Conservation (phyloP, 1,140 invertebrate species). For the Eulimnadia texana region DNA sequence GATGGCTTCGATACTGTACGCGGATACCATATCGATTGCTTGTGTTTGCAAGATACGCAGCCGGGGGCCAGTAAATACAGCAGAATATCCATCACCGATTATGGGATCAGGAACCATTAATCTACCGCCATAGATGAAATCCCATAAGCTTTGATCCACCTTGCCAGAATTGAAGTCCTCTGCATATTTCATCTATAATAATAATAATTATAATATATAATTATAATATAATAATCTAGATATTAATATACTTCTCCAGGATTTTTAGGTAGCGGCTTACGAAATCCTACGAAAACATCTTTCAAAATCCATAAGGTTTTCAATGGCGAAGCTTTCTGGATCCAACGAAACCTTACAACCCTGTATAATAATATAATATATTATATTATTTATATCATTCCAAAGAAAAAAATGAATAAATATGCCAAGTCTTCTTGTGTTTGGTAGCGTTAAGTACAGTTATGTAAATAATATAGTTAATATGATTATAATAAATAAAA, state of each 20-base stretch:
- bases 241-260: neutral
- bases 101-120: neutral
- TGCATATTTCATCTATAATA: neutral
- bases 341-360: no score
- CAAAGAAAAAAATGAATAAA: neutral
- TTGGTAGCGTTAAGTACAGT: no score
- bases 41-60: neutral
- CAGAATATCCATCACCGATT: conserved; percentile 1
- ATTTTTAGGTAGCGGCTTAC: neutral
- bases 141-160: neutral
- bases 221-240: neutral
- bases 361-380: no score
- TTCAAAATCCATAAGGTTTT: neutral
- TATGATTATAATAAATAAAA: no score
- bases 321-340: neutral
- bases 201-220: neutral
- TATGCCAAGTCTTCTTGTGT: no score
- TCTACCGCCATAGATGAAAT: conserved; percentile 2
- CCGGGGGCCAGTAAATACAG: neutral
- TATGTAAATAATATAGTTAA: no score
- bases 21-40: neutral
- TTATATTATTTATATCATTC: neutral
- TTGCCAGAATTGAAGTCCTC: conserved; percentile 2
- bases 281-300: neutral
- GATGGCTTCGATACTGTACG: neutral